A percentile compares a stretch with the other conserved stretches of the same genome.
These are phyloP conservation scores for Caenorhabditis japonica DNA, from an alignment of 2,888 invertebrate genomes.

Conservation along the genomic window DNA sequence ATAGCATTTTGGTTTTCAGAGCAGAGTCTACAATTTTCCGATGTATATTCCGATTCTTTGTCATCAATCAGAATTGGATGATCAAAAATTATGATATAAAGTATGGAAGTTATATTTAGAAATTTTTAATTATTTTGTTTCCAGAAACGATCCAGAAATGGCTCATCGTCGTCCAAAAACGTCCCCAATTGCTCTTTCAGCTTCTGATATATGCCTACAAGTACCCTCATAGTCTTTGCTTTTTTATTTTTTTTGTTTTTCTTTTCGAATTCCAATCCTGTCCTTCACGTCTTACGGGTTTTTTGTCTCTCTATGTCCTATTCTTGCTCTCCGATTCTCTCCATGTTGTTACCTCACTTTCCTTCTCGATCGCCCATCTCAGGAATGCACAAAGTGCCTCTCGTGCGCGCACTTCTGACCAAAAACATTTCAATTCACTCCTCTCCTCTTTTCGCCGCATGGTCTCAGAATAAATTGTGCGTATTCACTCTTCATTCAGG, in stretches of 20 bases:
- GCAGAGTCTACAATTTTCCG: constrained; percentile 73
- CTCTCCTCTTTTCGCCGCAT: neutral
- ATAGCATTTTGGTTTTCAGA: constrained; percentile 18
- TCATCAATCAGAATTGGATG: constrained; percentile 75
- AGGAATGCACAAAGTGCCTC: constrained; percentile 17
- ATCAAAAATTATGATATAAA: constrained; percentile 71
- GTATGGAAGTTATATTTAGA: constrained; percentile 34
- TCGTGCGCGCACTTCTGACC: neutral
- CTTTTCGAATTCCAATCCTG: too few species aligned
- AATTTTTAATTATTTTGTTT: too few species aligned
- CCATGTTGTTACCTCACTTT: constrained; percentile 8
- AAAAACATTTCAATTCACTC: constrained; percentile 12
- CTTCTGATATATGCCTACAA: constrained; percentile 40
- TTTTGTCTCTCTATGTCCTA: too few species aligned
- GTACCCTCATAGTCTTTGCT: constrained; percentile 25
- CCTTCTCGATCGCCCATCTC: too few species aligned
- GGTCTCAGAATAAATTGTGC: constrained; percentile 15
- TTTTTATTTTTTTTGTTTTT: neutral
- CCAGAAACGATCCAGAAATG: constrained; percentile 61
- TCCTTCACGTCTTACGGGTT: too few species aligned
- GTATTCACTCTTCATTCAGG: constrained; percentile 8
- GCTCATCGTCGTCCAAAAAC: constrained; percentile 37
- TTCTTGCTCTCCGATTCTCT: neutral
- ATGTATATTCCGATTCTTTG: constrained; percentile 65
- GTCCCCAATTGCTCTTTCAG: constrained; percentile 22